Percentiles rank a stretch among this genome's conserved stretches.
These are phyloP conservation scores for Chionoecetes opilio DNA, from an alignment of 1,140 invertebrate genomes.

Conservation along the genomic window DNA sequence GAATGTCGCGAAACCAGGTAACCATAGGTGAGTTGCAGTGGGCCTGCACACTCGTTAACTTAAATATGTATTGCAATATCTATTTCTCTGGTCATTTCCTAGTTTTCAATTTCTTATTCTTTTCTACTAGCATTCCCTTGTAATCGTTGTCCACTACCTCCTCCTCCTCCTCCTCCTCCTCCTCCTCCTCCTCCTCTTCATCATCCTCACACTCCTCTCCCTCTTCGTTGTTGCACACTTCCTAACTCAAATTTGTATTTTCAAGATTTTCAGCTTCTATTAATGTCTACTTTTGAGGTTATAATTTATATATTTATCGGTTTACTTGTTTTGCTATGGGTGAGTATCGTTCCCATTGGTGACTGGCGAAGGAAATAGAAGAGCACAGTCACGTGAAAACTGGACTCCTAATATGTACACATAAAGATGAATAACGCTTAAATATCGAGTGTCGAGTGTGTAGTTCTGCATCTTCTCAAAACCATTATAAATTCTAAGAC, in stretches of 20 bases:
- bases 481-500: neutral
- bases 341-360: neutral
- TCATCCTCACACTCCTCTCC: neutral
- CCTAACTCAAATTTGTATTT: neutral
- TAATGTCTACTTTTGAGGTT: neutral
- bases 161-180: neutral
- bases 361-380: neutral
- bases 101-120: neutral
- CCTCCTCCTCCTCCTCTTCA: neutral
- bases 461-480: neutral
- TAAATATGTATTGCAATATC: neutral
- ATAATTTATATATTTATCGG: neutral
- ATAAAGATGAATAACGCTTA: neutral
- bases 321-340: neutral
- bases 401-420: neutral
- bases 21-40: too few species aligned
- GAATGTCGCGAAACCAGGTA: too few species aligned
- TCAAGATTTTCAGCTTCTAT: neutral
- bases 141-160: neutral
- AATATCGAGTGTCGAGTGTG: neutral
- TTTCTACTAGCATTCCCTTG: neutral
- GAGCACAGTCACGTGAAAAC: neutral
- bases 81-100: neutral
- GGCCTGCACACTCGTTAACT: too few species aligned
- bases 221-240: neutral